These are phyloP conservation scores for Eretmocerus hayati DNA, from an alignment of 2,888 invertebrate species.

Conservation along the genomic window DNA sequence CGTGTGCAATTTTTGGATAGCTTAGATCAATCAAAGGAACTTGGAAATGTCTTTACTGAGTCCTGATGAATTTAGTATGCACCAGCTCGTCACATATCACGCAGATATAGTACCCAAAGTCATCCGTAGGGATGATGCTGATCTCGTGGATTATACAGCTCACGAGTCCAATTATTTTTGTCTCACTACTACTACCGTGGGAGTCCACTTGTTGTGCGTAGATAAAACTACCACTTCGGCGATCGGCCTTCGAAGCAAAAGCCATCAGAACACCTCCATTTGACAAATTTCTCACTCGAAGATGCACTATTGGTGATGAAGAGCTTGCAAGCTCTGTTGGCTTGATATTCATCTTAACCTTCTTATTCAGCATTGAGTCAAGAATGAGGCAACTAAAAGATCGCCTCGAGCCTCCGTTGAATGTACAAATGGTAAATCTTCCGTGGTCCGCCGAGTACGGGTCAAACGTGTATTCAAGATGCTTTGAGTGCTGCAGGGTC, in stretches of 20 bases:
- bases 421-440: constrained; percentile 1
- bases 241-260: neutral
- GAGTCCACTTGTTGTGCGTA: constrained; percentile 2
- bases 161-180: constrained; percentile 2
- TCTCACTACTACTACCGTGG: neutral
- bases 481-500: neutral
- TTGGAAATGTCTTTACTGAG: too few species aligned
- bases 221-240: neutral
- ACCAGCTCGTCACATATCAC: constrained; percentile 9
- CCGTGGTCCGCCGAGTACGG: constrained; percentile 5
- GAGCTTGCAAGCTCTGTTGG: neutral
- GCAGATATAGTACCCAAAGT: constrained; percentile 2
- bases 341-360: neutral
- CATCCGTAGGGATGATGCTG: neutral
- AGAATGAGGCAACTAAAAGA: constrained; percentile 2
- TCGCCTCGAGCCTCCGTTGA: neutral
- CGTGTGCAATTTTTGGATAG: too few species aligned
- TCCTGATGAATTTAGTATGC: constrained; percentile 7
- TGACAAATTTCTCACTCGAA: neutral
- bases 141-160: constrained; percentile 5
- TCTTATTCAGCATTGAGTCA: neutral
- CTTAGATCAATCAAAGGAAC: too few species aligned
- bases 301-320: neutral
- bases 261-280: constrained; percentile 1
- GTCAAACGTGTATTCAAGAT: neutral